Conservation (phyloP, 2,797 vertebrate species). For the Sparidentex hasta region DNA sequence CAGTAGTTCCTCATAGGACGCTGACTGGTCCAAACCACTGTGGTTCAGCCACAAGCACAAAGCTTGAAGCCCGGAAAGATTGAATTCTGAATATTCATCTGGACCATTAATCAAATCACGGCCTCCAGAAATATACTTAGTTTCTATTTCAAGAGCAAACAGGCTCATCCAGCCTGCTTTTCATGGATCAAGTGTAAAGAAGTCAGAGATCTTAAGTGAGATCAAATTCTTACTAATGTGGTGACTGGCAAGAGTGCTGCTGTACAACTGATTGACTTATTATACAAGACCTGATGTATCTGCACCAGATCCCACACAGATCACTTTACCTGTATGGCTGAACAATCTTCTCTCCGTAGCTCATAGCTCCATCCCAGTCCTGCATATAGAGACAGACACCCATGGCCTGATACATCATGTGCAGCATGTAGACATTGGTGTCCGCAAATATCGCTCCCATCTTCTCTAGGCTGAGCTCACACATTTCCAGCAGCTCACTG, state of each 20-base stretch:
- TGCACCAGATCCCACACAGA: not conserved
- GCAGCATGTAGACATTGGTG: constrained; percentile 97
- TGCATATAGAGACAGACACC: constrained; percentile 98
- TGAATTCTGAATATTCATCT: too few species aligned
- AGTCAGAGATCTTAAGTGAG: not conserved
- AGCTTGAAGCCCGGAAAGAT: too few species aligned
- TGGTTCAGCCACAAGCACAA: too few species aligned
- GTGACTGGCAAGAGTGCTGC: not conserved
- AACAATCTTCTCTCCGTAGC: constrained; percentile 95
- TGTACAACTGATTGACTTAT: not conserved
- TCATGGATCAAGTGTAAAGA: not conserved
- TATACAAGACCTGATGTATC: not conserved
- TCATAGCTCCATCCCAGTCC: constrained; percentile 96
- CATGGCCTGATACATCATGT: constrained; percentile 99
- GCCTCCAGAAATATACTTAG: not conserved
- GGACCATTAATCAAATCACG: not conserved
- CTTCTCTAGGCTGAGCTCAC: constrained; percentile 96
- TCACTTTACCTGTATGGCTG: constrained; percentile 92
- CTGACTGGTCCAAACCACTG: too few species aligned
- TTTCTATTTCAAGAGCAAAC: not conserved
- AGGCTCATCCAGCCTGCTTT: not conserved
- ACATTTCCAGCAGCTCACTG: constrained; percentile 96
- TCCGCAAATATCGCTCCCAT: constrained; percentile 95
- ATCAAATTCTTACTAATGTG: not conserved
- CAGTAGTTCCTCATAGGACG: too few species aligned